A percentile compares a stretch with the other conserved stretches of the same genome.
Evolutionary conservation across 2,888 invertebrate species (phyloP).

Genomic region (Athrips mouffetella): DNA sequence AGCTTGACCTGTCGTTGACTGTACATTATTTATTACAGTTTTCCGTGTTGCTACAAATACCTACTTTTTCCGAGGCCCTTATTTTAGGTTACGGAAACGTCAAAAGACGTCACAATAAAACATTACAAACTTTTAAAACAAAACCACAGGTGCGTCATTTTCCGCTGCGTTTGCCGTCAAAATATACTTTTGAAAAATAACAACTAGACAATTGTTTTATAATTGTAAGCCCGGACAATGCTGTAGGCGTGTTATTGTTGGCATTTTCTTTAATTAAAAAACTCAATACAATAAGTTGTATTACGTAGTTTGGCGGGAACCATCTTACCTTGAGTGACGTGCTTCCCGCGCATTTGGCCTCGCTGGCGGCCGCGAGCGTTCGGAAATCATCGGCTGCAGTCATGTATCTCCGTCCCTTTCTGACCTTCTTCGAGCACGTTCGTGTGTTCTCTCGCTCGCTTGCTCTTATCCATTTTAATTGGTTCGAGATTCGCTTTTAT

Average conservation of each 20-base stretch:
- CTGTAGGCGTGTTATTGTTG: conserved; percentile 26
- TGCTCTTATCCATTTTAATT: conserved; percentile 45
- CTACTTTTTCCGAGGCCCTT: background rate
- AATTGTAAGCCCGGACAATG: too few relatives aligned
- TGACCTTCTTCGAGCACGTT: background rate
- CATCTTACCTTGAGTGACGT: conserved; percentile 69
- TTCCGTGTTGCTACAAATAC: background rate
- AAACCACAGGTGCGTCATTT: background rate
- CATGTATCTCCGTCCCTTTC: conserved; percentile 3
- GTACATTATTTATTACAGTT: background rate
- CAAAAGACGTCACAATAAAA: background rate
- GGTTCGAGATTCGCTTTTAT: conserved; percentile 46
- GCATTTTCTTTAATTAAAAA: conserved; percentile 38
- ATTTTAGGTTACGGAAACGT: background rate
- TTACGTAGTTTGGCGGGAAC: conserved; percentile 69
- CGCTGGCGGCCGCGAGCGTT: conserved; percentile 66
- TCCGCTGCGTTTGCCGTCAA: conserved; percentile 1
- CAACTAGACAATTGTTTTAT: conserved; percentile 10
- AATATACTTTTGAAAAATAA: background rate
- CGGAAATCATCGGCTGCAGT: conserved; percentile 28
- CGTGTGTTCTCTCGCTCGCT: conserved; percentile 24
- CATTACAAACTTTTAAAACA: background rate
- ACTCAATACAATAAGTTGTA: conserved; percentile 53
- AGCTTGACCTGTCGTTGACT: too few relatives aligned
- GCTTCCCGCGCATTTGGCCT: conserved; percentile 68